Conservation (phyloP, 2,797 vertebrate species). For the Pterois miles region DNA sequence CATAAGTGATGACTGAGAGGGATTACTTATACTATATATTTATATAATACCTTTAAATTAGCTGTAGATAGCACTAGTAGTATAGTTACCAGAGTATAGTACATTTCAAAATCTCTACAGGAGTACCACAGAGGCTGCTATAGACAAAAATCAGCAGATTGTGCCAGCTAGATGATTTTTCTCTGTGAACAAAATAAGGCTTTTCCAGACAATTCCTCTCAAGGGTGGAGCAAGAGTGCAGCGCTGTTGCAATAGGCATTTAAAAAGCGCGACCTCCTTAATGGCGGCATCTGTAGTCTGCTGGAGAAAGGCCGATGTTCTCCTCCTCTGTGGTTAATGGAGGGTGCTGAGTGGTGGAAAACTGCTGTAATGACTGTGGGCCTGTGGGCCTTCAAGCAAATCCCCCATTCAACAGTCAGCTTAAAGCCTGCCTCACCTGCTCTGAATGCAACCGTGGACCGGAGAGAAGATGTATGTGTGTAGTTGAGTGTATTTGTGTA, state of each 20-base stretch:
- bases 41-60: not conserved
- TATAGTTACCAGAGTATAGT: not conserved
- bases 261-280: constrained; percentile 22
- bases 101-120: not conserved
- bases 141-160: constrained; percentile 2
- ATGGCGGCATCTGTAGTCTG: constrained; percentile 27
- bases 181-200: not conserved
- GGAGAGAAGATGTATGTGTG: not conserved
- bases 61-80: not conserved
- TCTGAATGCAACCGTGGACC: constrained; percentile 41
- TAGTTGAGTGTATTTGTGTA: constrained; percentile 13
- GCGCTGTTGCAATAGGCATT: not conserved
- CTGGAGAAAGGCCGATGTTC: constrained; percentile 16
- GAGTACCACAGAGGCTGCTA: not conserved
- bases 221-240: constrained; percentile 9
- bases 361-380: constrained; percentile 67
- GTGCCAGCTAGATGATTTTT: not conserved
- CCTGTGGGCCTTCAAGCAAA: constrained; percentile 61
- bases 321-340: constrained; percentile 58
- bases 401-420: constrained; percentile 53
- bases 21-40: too few species aligned
- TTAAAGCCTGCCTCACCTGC: constrained; percentile 44
- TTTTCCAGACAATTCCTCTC: constrained; percentile 7
- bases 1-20: too few species aligned
- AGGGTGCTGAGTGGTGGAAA: constrained; percentile 64